These are phyloP conservation scores for Brachypodius melanocephalos DNA, from an alignment of 2,113 vertebrate genomes.

Conservation along the genomic window DNA sequence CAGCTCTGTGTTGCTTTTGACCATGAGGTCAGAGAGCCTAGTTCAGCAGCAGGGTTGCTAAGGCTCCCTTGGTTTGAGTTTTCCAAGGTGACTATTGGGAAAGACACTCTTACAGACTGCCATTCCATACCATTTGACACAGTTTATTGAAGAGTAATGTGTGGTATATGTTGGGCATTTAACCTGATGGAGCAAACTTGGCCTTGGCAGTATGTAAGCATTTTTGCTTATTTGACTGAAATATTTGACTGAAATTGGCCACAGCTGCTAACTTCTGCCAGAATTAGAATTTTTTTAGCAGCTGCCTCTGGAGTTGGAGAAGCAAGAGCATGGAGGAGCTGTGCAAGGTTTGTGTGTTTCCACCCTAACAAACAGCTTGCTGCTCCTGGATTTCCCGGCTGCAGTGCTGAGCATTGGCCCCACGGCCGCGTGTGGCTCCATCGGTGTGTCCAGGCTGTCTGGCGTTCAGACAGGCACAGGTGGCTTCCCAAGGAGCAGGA, in stretches of 20 bases:
- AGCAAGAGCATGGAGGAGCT: not conserved
- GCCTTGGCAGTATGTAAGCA: accelerated
- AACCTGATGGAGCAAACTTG: not conserved
- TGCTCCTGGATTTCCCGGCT: not conserved
- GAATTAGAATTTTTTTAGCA: not conserved
- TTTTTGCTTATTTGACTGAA: not conserved
- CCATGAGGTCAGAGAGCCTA: accelerated
- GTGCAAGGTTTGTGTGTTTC: not conserved
- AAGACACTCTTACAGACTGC: not conserved
- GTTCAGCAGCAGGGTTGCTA: no score
- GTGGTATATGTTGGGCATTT: not conserved
- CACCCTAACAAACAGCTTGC: not conserved
- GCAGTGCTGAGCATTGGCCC: not conserved
- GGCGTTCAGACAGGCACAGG: accelerated
- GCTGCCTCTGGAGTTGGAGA: not conserved
- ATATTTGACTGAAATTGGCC: not conserved
- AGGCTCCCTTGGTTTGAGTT: not conserved
- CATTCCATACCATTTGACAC: accelerated
- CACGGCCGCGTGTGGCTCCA: accelerated
- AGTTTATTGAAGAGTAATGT: not conserved
- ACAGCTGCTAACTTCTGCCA: not conserved
- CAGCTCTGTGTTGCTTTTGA: not conserved
- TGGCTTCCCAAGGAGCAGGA: not conserved
- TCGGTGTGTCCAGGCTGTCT: not conserved
- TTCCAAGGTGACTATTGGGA: not conserved